Evolutionary conservation across 2,113 vertebrate species (phyloP).

Genomic region (Muntiacus muntjak): DNA sequence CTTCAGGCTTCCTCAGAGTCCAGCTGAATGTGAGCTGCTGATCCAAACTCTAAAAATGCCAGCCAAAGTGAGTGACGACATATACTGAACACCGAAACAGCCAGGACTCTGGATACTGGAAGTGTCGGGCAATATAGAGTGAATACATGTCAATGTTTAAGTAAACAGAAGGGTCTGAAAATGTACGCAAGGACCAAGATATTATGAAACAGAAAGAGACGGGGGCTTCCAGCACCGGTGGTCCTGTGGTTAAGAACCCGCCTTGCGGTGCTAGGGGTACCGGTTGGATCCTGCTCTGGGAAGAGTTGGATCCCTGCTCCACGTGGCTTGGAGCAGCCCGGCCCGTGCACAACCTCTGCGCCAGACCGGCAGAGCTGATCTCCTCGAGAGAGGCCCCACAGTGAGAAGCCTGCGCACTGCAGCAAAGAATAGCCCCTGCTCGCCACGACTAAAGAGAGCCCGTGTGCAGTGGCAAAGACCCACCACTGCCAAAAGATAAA

Average conservation of each 20-base stretch:
- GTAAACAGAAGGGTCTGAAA: background rate
- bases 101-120: background rate
- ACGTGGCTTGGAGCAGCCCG: fast-evolving
- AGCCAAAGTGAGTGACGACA: background rate
- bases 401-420: background rate
- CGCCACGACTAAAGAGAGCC: background rate
- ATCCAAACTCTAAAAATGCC: background rate
- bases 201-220: background rate
- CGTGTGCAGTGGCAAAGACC: background rate
- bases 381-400: background rate
- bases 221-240: background rate
- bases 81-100: background rate
- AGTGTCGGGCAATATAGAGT: background rate
- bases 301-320: background rate
- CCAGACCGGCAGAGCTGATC: background rate
- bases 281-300: background rate
- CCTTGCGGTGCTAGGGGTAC: background rate
- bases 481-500: background rate
- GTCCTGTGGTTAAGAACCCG: background rate
- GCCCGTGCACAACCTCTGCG: background rate
- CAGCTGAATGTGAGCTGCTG: background rate
- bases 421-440: background rate
- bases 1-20: background rate
- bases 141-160: background rate
- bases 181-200: background rate